Percentiles rank a stretch among this genome's conserved stretches.
Conservation (phyloP, 2,888 invertebrate species). For the Ferdinandea cuprea region DNA sequence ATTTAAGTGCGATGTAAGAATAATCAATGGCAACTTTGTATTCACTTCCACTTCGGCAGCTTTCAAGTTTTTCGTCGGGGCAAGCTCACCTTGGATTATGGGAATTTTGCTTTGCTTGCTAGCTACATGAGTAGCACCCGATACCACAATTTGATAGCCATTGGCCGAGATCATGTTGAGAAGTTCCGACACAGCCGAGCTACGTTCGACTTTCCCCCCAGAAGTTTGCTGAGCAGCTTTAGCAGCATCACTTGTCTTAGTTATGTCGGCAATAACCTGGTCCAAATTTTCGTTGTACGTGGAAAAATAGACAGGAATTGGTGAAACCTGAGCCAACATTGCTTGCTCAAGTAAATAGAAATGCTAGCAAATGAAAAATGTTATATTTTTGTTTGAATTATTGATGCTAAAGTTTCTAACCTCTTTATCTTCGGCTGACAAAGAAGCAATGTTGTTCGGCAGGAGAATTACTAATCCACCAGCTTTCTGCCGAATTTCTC, state of each 20-base stretch:
- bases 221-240: conserved; percentile 47
- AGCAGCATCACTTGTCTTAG: conserved; percentile 79
- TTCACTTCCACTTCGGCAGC: conserved; percentile 80
- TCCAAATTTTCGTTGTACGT: conserved; percentile 89
- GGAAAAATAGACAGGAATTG: conserved; percentile 94
- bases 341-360: conserved; percentile 91
- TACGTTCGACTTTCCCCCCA: conserved; percentile 83
- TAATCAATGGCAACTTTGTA: conserved; percentile 90
- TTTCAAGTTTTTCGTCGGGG: conserved; percentile 80
- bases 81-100: conserved; percentile 93
- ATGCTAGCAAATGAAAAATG: conserved; percentile 84
- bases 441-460: conserved; percentile 87
- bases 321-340: conserved; percentile 90
- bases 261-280: conserved; percentile 90
- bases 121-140: conserved; percentile 88
- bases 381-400: background rate
- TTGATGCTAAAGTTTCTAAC: conserved; percentile 80
- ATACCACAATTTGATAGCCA: conserved; percentile 95
- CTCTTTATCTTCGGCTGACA: conserved; percentile 88
- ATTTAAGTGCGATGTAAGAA: conserved; percentile 96
- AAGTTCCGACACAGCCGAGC: conserved; percentile 92
- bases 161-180: conserved; percentile 95
- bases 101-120: conserved; percentile 92
- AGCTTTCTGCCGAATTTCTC: conserved; percentile 90
- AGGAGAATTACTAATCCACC: conserved; percentile 94